Evolutionary conservation across 2,888 invertebrate genomes (phyloP).

Genomic region (Phorcus lineatus): DNA sequence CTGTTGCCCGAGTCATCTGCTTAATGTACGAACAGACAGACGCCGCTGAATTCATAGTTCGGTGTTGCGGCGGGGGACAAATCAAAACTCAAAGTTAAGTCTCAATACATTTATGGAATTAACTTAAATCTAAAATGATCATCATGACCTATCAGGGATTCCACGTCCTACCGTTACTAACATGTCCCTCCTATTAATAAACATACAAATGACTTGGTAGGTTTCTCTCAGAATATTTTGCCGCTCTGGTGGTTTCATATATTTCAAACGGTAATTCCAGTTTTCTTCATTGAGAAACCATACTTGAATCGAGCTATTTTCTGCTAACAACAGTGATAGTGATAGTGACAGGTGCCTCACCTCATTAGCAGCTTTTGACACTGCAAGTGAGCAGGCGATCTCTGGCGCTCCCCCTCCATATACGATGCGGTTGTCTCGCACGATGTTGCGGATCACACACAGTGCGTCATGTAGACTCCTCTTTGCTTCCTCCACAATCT

Average conservation of each 20-base stretch:
- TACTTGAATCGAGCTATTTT: neutral
- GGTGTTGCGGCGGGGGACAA: too few species aligned
- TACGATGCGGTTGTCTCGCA: conserved; percentile 86
- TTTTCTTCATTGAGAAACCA: neutral
- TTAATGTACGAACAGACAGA: too few species aligned
- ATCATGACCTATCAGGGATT: too few species aligned
- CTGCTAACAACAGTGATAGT: too few species aligned
- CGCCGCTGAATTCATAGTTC: too few species aligned
- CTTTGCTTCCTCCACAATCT: conserved; percentile 86
- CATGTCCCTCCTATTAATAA: too few species aligned
- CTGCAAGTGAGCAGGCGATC: conserved; percentile 93
- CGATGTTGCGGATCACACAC: conserved; percentile 84
- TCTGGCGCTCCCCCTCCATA: conserved; percentile 99
- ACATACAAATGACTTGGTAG: too few species aligned
- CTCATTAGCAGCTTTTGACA: conserved; percentile 89
- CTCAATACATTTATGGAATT: too few species aligned
- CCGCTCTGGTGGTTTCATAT: neutral
- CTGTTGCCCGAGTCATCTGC: too few species aligned
- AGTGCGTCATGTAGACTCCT: conserved; percentile 85
- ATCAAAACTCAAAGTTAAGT: too few species aligned
- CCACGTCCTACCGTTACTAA: too few species aligned
- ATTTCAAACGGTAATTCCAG: conserved; percentile 7
- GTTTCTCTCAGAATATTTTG: conserved; percentile 3
- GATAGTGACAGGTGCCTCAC: conserved; percentile 50
- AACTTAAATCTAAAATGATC: too few species aligned